Evolutionary conservation across 1,140 invertebrate genomes (phyloP), one percentile per base, ranked within the genome.

Genomic region (Dysdera silvatica): DNA sequence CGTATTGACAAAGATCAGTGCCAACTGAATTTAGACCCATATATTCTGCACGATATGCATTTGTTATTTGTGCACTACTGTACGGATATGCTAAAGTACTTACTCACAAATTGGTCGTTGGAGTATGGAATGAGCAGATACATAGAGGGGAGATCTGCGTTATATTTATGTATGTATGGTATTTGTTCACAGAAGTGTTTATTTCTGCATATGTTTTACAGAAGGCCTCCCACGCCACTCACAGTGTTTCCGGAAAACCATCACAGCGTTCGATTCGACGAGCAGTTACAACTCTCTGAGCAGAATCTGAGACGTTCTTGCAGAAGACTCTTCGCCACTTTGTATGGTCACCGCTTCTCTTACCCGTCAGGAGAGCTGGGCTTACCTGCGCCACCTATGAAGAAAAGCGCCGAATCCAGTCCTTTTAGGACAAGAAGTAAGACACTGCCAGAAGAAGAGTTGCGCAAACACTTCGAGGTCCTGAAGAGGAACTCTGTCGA

Each of bases 281-380:
- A 66, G n/a, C 55, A 66, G 24, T 48, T 66, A 3, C 65, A 55
- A 8, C 52, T 66, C 0, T 61, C 65, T 18, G 65, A 66, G 37
- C 65, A 66, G 23, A 66, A 61, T 26, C 55, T 66, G 12, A 51
- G 65, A 4, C 57, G 58, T 18, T 66, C 65, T 14, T 66, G 65
- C 41, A 40, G 58, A 6, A 66, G 61, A n/a, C 53, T 66, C 6
- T 66, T 66, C 29, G 65, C 57, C 16, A 66, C 65, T 10, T 47
- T 66, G 10, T 61, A 61, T 45, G 45, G 45, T 4, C 61, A 64
- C 12, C 24, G 61, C 16, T 63, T 63, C 28, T 56, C 61, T 10
- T 56, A 48, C 31, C 61, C 52, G 23, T 20, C 23, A 6, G 33
- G 45, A 4, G 33, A 29, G 18, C 24, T 28, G 10, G n/a, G 20